Conservation (phyloP, 2,113 vertebrate species). For the Barbus barbus region DNA sequence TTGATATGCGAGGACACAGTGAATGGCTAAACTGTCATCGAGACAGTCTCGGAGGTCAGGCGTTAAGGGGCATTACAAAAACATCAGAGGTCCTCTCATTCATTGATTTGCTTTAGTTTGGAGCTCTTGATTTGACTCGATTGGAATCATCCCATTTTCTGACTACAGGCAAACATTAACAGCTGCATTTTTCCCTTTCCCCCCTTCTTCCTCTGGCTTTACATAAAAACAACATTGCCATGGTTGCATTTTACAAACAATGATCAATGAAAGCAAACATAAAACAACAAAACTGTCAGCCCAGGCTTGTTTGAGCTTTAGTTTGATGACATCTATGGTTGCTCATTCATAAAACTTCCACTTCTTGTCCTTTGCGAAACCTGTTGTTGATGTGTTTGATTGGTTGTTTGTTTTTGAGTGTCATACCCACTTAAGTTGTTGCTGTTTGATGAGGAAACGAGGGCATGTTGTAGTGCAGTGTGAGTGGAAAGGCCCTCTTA, state of each 20-base stretch:
- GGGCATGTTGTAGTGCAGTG: slow-evolving; percentile 73
- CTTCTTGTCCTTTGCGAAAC: neutral
- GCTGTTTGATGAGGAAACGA: slow-evolving; percentile 76
- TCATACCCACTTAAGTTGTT: slow-evolving; percentile 28
- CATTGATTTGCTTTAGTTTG: neutral
- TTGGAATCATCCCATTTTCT: neutral
- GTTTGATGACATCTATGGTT: slow-evolving; percentile 21
- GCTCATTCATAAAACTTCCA: slow-evolving; percentile 13
- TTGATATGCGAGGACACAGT: neutral
- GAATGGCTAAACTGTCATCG: neutral
- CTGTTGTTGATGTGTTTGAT: slow-evolving; percentile 28
- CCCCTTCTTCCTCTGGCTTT: slow-evolving; percentile 2
- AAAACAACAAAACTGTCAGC: slow-evolving; percentile 31
- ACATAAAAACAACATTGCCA: slow-evolving; percentile 23
- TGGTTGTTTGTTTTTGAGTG: slow-evolving; percentile 18
- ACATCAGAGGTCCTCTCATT: neutral
- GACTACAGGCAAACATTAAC: slow-evolving; percentile 2
- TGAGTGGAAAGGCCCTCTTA: slow-evolving; percentile 76
- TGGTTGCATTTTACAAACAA: slow-evolving; percentile 34
- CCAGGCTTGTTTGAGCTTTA: slow-evolving; percentile 7
- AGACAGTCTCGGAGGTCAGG: slow-evolving; percentile 18
- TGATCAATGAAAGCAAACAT: slow-evolving; percentile 35
- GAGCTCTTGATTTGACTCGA: neutral
- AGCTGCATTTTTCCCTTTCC: neutral
- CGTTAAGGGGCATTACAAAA: neutral